Base-by-base conservation (phyloP, 1,140 invertebrate species). In the Ceratina japonica region DNA sequence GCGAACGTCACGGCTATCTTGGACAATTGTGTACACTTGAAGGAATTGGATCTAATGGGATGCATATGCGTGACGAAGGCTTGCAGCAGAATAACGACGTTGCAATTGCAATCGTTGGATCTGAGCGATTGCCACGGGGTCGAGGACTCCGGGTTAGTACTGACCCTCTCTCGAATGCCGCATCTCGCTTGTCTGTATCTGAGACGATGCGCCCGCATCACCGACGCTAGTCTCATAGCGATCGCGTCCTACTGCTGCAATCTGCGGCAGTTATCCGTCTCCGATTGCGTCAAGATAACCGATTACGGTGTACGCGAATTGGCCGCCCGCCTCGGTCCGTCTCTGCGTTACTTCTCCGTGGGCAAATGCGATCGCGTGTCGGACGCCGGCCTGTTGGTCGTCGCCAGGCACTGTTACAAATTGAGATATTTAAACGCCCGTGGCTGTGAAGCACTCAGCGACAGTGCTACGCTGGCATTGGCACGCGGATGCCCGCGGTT, bases 241-340 rank as follows among this genome's bases (percentile, higher is more conserved):
- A 95, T 98, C 58, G 96, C 97, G 10, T 97, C 96, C 80, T 98
- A 97, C 90, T 98, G 97, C 88, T 93, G 94, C 1, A 95, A 94
- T 71, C 92, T 98, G 15, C 94, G 96, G 75, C 97, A 98, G 90
- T 92, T 98, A 15, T 97, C 97, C 83, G 96, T 98, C 16, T 98
- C 97, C 15, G 97, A 98, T 91, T 99, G 98, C 89, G 93, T 94
- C 5, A 96, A 95, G 79, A 95, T 99, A 44, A 98, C 97, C 0
- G 97, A 99, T 90, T 98, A 97, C 88, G 97, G 97, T 1, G 93
- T 98, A 5, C 97, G 97, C 86, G 97, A 98, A 92, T 89, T 98
- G 62, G 91, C 91, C 2, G 97, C 97, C 1, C 97, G 97, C 88
- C 92, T 98, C 15, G 97, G 97, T 1, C 95, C 96, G 0, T 96